A percentile compares a stretch with the other conserved stretches of the same genome.
Conservation (phyloP, 2,888 invertebrate species). For the Lithophane socia region DNA sequence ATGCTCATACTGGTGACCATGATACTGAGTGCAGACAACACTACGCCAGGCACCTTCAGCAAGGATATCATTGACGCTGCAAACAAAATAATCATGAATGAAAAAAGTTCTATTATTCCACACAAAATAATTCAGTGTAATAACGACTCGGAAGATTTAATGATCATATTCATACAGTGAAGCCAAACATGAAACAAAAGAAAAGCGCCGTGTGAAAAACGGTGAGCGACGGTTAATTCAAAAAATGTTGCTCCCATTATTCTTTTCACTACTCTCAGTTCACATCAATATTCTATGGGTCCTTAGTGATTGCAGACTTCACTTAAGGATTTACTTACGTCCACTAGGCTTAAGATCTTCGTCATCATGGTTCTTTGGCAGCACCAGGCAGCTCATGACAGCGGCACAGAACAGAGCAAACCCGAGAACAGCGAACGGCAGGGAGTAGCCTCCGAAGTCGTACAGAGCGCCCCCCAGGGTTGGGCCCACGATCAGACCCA, state of each 20-base stretch:
- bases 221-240: rapidly evolving
- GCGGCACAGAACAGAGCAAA: slow-evolving; percentile 94
- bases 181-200: not conserved
- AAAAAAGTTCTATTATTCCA: not conserved
- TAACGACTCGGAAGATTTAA: not conserved
- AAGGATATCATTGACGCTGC: slow-evolving; percentile 92
- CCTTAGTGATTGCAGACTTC: too few species aligned
- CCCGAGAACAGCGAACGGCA: slow-evolving; percentile 96
- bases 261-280: too few species aligned
- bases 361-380: slow-evolving; percentile 92
- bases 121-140: not conserved
- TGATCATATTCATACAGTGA: not conserved
- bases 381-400: slow-evolving; percentile 93
- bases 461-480: slow-evolving; percentile 97
- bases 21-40: slow-evolving; percentile 93
- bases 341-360: slow-evolving; percentile 90
- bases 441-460: slow-evolving; percentile 93
- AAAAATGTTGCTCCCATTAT: not conserved
- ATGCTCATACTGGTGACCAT: slow-evolving; percentile 95
- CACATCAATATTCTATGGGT: too few species aligned
- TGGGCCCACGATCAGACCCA: slow-evolving; percentile 96
- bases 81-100: slow-evolving; percentile 28
- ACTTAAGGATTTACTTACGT: slow-evolving; percentile 78
- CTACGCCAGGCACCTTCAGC: slow-evolving; percentile 93
- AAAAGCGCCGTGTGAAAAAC: slow-evolving; percentile 2